These are phyloP conservation scores for Mycteria americana DNA, from an alignment of 2,797 vertebrate species.

Conservation along the genomic window DNA sequence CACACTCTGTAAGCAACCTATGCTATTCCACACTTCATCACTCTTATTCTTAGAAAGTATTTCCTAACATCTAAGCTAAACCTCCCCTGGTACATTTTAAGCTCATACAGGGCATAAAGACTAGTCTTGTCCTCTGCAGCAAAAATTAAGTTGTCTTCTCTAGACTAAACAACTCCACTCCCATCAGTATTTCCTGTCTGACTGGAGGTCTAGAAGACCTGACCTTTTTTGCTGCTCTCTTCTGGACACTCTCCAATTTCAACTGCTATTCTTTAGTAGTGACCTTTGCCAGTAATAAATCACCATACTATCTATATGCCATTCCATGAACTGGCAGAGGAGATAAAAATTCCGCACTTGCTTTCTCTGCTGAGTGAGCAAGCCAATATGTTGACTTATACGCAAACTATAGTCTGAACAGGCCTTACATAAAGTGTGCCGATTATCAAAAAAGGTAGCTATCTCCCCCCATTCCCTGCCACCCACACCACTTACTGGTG, in stretches of 20 bases:
- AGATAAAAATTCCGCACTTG: background rate
- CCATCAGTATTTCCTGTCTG: conserved; percentile 37
- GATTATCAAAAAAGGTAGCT: background rate
- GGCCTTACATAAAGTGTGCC: background rate
- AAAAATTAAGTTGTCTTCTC: background rate
- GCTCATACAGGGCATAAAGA: background rate
- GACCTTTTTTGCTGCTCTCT: background rate
- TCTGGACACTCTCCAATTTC: conserved; percentile 20
- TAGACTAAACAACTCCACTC: conserved; percentile 50
- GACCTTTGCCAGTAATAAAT: background rate
- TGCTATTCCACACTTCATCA: background rate
- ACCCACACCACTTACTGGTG: background rate
- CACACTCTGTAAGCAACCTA: background rate
- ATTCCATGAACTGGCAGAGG: background rate
- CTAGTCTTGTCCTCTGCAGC: background rate
- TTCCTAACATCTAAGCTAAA: background rate
- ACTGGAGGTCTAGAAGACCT: background rate
- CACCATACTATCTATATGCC: background rate
- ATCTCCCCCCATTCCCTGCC: background rate
- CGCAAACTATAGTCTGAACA: background rate
- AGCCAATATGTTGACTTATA: background rate
- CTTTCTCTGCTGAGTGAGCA: background rate
- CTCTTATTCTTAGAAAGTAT: background rate
- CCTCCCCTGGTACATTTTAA: background rate
- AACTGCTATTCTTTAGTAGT: background rate